Evolutionary conservation across 2,797 vertebrate species (phyloP).

Genomic region (Masticophis lateralis): DNA sequence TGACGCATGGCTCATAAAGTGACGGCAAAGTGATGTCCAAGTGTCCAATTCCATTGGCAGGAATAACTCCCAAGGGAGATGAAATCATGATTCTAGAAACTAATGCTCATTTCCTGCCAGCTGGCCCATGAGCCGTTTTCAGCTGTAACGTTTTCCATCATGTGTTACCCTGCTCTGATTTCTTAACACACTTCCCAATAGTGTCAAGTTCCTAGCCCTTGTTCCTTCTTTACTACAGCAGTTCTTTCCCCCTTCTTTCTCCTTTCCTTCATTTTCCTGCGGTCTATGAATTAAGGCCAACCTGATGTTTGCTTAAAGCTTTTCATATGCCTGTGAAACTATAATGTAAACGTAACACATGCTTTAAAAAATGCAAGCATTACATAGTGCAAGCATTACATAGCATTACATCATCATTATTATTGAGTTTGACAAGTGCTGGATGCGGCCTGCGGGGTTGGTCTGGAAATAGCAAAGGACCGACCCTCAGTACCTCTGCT

Average conservation of each 20-base stretch:
- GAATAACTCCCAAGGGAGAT: not conserved
- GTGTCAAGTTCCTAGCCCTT: not conserved
- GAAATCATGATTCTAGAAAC: constrained; percentile 14
- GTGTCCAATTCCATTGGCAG: constrained; percentile 1
- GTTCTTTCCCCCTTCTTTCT: not conserved
- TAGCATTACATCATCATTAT: too few species aligned
- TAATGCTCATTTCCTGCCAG: not conserved
- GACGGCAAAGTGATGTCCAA: constrained; percentile 59
- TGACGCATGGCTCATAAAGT: constrained; percentile 20
- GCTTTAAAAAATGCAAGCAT: not conserved
- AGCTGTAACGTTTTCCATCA: not conserved
- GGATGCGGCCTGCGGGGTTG: too few species aligned
- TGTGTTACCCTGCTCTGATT: not conserved
- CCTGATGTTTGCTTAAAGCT: not conserved
- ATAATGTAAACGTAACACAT: not conserved
- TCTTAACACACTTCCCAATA: not conserved
- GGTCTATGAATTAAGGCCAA: not conserved
- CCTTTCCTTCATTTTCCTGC: not conserved
- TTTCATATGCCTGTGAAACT: not conserved
- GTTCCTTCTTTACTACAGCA: not conserved
- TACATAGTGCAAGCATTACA: not conserved
- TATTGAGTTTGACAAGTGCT: too few species aligned
- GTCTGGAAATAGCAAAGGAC: too few species aligned
- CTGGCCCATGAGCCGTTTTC: not conserved
- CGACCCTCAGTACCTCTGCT: too few species aligned